These are phyloP conservation scores for Metellina segmentata DNA, from an alignment of 2,888 invertebrate genomes.

Conservation along the genomic window DNA sequence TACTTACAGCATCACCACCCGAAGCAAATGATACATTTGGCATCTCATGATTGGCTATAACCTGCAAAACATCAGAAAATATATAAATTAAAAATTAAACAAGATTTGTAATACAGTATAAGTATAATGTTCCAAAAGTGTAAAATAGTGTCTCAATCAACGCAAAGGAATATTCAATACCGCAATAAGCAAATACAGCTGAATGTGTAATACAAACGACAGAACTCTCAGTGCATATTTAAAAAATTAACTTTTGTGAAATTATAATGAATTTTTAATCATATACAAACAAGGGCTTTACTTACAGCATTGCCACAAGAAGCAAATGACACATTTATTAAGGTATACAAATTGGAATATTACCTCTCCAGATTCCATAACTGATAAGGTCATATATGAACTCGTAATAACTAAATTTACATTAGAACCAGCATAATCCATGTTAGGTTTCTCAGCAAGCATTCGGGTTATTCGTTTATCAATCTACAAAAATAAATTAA, in stretches of 20 bases:
- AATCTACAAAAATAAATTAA: conserved; percentile 82
- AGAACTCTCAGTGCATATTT: background rate
- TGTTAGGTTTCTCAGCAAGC: conserved; percentile 91
- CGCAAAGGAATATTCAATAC: too few relatives aligned
- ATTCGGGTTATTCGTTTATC: conserved; percentile 91
- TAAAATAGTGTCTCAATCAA: background rate
- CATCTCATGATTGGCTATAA: conserved; percentile 96
- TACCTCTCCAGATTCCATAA: conserved; percentile 87
- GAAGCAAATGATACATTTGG: conserved; percentile 98
- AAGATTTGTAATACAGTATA: background rate
- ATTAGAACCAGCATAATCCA: conserved; percentile 95
- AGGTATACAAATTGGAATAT: background rate
- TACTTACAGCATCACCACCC: conserved; percentile 84
- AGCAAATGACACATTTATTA: conserved; percentile 93
- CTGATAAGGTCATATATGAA: conserved; percentile 91
- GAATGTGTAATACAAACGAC: background rate
- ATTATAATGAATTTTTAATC: background rate
- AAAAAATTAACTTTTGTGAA: background rate
- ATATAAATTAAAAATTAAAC: background rate
- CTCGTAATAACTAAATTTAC: conserved; percentile 96
- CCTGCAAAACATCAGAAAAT: conserved; percentile 81
- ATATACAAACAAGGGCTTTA: background rate
- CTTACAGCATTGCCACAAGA: conserved; percentile 86
- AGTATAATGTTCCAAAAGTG: background rate
- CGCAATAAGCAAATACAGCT: background rate